These are phyloP conservation scores for Eupithecia subfuscata DNA, from an alignment of 2,888 invertebrate species.

Conservation along the genomic window DNA sequence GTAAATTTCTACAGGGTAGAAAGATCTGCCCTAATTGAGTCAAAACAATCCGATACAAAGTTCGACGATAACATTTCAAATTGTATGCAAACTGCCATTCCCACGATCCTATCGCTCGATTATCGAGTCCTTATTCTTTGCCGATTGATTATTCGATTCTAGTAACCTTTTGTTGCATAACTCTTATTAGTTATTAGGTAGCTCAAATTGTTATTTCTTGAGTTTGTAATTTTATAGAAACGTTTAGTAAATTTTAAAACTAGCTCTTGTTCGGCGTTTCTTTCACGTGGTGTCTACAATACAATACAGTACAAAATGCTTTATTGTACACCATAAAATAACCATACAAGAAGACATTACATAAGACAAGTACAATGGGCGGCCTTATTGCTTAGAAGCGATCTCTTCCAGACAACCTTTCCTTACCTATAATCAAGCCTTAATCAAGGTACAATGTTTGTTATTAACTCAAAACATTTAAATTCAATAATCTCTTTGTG, in stretches of 20 bases:
- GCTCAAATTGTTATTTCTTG: not conserved
- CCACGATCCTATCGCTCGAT: slow-evolving; percentile 71
- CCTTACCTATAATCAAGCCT: too few species aligned
- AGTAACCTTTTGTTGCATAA: not conserved
- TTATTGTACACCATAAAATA: too few species aligned
- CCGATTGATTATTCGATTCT: slow-evolving; percentile 38
- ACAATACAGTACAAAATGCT: too few species aligned
- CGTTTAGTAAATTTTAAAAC: not conserved
- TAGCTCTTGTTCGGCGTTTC: not conserved
- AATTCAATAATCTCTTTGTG: not conserved
- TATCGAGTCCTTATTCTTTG: slow-evolving; percentile 60
- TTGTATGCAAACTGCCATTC: slow-evolving; percentile 73
- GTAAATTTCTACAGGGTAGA: too few species aligned
- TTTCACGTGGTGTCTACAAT: not conserved
- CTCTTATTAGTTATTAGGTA: not conserved
- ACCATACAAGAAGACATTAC: too few species aligned
- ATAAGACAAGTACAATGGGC: too few species aligned
- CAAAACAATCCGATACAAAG: slow-evolving; percentile 22
- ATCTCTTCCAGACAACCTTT: too few species aligned
- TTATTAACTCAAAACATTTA: not conserved
- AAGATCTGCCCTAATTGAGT: slow-evolving; percentile 3
- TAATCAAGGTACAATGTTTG: not conserved
- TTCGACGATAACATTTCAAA: slow-evolving; percentile 52
- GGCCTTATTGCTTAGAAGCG: too few species aligned
- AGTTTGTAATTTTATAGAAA: not conserved